Base-by-base conservation (phyloP, 1,140 invertebrate genomes). In the Drosophila lacertosa region DNA sequence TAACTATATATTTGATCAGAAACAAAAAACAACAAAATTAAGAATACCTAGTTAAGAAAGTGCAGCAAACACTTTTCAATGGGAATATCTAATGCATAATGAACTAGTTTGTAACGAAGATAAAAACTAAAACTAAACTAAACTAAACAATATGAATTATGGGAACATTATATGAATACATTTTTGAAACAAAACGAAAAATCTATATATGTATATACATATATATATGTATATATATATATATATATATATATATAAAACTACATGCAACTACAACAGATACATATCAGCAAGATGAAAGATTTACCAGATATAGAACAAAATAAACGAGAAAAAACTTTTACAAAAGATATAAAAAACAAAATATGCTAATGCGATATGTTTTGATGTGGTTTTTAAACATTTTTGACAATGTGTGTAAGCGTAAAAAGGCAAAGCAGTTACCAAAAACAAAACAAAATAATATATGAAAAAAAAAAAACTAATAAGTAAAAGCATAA, bases 71-170 rank as follows among this genome's bases (percentile, higher is more conserved):
- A 48, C 24, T 29, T 64, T 74, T 44, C 4, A 22, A 73, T 32
- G 33, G 44, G 60, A 66, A 67, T 62, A 64, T 45, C 33, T 57
- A 72, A 70, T 32, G 39, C 59, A 55, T 74, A 48, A 63, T 35
- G 55, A 58, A 73, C 51, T 86, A 77, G 73, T 76, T 67, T 60
- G 37, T 75, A 70, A 63, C 6, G 26, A 74, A 18, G 54, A 63
- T 44, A 74, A 89, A 62, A 89, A 62, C 39, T 44, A 72, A 72
- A 69, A 57, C 64, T 74, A 84, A 81, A 68, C 65, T 75, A 84
- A 83, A 89, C 63, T 76, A 72, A 76, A 76, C 83, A 89, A 84
- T 90, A 90, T 90, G 89, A 90, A 90, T 90, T 89, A 90, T 90
- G 89, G 84, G 83, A 90, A 89, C 81, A 90, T 90, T 90, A 79